phyloP scores from a whole-genome alignment of 1,140 invertebrate genomes.

The Anthonomus grandis region DNA sequence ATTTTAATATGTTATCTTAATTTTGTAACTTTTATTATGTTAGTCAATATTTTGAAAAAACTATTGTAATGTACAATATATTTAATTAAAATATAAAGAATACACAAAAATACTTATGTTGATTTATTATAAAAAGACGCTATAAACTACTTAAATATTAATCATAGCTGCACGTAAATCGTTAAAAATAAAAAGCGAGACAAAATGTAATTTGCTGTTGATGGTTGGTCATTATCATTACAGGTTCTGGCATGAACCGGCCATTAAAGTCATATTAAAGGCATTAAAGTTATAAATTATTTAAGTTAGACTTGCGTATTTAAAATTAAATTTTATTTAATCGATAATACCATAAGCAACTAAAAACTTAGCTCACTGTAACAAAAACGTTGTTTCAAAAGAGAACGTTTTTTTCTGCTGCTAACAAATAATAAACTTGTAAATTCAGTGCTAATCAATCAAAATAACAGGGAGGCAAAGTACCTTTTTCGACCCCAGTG shows the following conservation, averaged over 20 bases:
- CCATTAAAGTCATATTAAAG: not conserved
- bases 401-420: not conserved
- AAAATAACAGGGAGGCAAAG: slow-evolving; percentile 1
- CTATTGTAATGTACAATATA: too few relatives aligned
- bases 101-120: too few relatives aligned
- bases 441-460: slow-evolving; percentile 9
- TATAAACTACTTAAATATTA: too few relatives aligned
- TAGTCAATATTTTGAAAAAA: too few relatives aligned
- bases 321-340: too few relatives aligned
- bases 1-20: too few relatives aligned
- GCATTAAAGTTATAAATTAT: too few relatives aligned
- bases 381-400: not conserved
- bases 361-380: not conserved
- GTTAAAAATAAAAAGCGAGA: not conserved
- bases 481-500: slow-evolving; percentile 8
- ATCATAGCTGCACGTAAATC: not conserved
- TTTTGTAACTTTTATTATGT: too few relatives aligned
- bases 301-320: too few relatives aligned
- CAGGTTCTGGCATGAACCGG: not conserved
- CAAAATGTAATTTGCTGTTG: not conserved
- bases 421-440: not conserved
- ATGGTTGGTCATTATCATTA: not conserved
- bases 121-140: too few relatives aligned
- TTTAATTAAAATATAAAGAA: too few relatives aligned
- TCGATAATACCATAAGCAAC: too few relatives aligned